These are phyloP conservation scores for Numenius phaeopus DNA, from an alignment of 2,797 vertebrate genomes.

Conservation along the genomic window DNA sequence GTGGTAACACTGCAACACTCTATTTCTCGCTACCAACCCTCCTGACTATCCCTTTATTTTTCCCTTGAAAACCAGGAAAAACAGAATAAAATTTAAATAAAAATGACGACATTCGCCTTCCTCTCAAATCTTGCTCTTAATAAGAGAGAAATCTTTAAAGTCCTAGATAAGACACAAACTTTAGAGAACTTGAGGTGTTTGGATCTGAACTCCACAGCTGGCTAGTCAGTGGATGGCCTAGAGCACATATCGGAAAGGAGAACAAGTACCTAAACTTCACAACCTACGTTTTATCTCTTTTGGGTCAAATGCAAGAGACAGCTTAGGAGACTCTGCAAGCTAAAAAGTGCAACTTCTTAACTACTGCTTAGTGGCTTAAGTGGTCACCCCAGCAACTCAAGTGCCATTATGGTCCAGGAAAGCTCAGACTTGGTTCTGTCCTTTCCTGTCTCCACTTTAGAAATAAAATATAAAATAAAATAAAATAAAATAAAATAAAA, in stretches of 20 bases:
- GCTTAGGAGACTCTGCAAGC: not conserved
- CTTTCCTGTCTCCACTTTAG: not conserved
- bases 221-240: not conserved
- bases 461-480: not conserved
- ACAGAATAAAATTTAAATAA: not conserved
- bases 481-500: not conserved
- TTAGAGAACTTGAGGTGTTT: not conserved
- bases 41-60: not conserved
- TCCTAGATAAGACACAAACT: not conserved
- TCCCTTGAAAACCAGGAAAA: not conserved
- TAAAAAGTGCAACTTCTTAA: not conserved
- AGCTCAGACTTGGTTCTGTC: not conserved
- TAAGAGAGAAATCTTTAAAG: not conserved
- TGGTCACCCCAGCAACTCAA: not conserved
- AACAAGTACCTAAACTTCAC: not conserved
- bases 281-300: not conserved
- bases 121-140: not conserved
- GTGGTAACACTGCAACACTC: not conserved
- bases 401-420: not conserved
- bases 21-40: not conserved
- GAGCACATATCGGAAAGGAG: not conserved
- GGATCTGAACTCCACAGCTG: not conserved
- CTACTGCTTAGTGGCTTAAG: not conserved
- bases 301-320: not conserved
- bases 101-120: not conserved